Evolutionary conservation across 2,113 vertebrate species (phyloP).

Genomic region (Struthio camelus): DNA sequence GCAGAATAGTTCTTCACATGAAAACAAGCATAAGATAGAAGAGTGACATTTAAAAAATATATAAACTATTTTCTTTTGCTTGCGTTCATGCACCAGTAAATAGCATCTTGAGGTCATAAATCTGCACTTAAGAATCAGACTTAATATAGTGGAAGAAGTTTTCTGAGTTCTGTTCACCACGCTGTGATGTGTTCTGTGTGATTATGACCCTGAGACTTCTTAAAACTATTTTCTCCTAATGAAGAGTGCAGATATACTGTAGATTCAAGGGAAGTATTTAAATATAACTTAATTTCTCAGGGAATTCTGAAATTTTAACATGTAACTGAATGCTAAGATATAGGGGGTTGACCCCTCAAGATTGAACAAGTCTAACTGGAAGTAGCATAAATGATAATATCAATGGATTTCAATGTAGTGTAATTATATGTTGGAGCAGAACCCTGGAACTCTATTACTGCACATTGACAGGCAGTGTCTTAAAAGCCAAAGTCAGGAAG

Average conservation of each 20-base stretch:
- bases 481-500: slow-evolving; percentile 32
- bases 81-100: slow-evolving; percentile 5
- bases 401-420: slow-evolving; percentile 44
- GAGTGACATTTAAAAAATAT: background rate
- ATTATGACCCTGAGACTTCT: background rate
- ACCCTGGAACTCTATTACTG: slow-evolving; percentile 36
- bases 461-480: slow-evolving; percentile 44
- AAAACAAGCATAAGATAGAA: background rate
- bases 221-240: background rate
- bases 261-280: background rate
- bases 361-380: slow-evolving; percentile 52
- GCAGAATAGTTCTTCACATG: background rate
- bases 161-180: slow-evolving; percentile 1
- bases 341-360: slow-evolving; percentile 36
- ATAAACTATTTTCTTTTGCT: background rate
- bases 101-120: background rate
- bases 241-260: background rate
- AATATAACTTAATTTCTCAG: background rate
- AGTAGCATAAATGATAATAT: slow-evolving; percentile 60
- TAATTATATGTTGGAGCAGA: slow-evolving; percentile 56
- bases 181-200: background rate
- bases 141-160: background rate
- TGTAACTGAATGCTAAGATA: background rate
- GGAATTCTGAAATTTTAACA: slow-evolving; percentile 17
- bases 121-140: background rate